These are phyloP conservation scores for Teleopsis dalmanni DNA, from an alignment of 1,140 invertebrate species.

Conservation along the genomic window DNA sequence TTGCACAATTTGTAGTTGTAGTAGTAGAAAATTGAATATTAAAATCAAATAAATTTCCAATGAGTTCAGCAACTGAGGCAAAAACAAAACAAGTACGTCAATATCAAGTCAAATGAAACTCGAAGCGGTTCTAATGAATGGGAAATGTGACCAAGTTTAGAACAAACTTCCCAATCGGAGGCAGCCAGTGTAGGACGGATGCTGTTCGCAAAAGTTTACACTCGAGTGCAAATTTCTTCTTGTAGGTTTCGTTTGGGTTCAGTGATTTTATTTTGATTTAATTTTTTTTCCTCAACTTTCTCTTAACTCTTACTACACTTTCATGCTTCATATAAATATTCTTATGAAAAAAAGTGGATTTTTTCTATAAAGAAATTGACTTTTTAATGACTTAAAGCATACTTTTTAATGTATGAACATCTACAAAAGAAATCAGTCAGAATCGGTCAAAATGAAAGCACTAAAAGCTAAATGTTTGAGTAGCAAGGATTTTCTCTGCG, in stretches of 20 bases:
- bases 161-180: too few species aligned
- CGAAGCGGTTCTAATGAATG: slow-evolving; percentile 4
- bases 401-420: slow-evolving; percentile 1
- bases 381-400: slow-evolving; percentile 7
- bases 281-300: not conserved
- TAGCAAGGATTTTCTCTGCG: not conserved
- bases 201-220: not conserved
- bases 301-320: slow-evolving; percentile 1
- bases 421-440: too few species aligned
- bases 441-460: too few species aligned
- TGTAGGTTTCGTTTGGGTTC: not conserved
- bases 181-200: too few species aligned
- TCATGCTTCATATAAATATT: not conserved
- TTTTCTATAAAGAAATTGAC: slow-evolving; percentile 8
- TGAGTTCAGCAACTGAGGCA: slow-evolving; percentile 2
- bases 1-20: too few species aligned
- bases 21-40: slow-evolving; percentile 10
- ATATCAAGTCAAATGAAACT: slow-evolving; percentile 3
- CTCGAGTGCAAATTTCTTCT: not conserved
- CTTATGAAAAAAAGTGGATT: not conserved
- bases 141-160: too few species aligned
- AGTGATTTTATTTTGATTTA: not conserved
- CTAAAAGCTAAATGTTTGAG: slow-evolving; percentile 4
- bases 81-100: not conserved
- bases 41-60: slow-evolving; percentile 11